phyloP scores from a whole-genome alignment of 2,113 vertebrate species.

The Thomomys bottae region DNA sequence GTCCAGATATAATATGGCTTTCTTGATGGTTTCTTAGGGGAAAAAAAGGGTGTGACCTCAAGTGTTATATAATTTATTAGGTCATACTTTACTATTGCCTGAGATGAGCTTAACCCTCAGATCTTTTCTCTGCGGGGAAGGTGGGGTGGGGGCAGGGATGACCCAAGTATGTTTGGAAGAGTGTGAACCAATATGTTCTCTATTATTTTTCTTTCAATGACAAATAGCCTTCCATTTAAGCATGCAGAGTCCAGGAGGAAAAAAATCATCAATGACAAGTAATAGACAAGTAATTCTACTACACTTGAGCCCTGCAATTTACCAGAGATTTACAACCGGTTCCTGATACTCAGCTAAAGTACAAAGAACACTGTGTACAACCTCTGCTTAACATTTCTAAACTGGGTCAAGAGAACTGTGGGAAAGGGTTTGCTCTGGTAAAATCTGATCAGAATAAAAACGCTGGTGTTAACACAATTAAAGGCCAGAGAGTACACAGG shows the following conservation, averaged over 20 bases:
- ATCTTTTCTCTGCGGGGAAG: constrained; percentile 16
- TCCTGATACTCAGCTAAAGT: neutral
- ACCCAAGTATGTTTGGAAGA: constrained; percentile 38
- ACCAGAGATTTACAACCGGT: neutral
- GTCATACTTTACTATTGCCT: neutral
- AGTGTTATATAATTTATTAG: neutral
- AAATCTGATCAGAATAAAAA: neutral
- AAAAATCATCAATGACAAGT: constrained; percentile 16
- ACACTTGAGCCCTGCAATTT: neutral
- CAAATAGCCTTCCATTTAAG: constrained; percentile 1
- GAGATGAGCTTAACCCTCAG: neutral
- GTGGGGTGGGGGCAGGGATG: neutral
- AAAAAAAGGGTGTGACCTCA: neutral
- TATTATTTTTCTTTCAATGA: neutral
- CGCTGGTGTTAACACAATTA: neutral
- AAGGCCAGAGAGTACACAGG: neutral
- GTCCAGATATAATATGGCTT: constrained; percentile 26
- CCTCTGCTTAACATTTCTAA: neutral
- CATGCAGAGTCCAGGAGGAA: neutral
- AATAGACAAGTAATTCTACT: neutral
- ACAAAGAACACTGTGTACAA: neutral
- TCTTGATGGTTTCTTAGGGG: neutral
- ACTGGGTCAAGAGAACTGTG: neutral
- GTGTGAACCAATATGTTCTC: constrained; percentile 3
- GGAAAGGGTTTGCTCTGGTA: neutral